Conservation (phyloP, 2,797 vertebrate species). For the Chrosomus eos region DNA sequence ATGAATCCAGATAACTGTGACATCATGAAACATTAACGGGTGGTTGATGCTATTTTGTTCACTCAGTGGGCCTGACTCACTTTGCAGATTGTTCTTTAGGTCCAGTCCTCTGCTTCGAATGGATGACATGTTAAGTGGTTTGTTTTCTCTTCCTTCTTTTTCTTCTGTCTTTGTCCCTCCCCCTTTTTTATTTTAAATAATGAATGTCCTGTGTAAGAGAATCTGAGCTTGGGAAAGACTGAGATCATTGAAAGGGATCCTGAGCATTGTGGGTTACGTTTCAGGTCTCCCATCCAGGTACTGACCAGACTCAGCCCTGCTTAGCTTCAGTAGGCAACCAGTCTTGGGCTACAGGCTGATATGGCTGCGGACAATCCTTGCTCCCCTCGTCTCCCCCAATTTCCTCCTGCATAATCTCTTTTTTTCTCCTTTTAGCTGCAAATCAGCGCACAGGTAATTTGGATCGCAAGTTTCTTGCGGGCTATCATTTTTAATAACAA, state of each 20-base stretch:
- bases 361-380: too few species aligned
- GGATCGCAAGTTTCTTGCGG: too few species aligned
- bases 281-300: not conserved
- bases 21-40: slow-evolving; percentile 11
- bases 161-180: slow-evolving; percentile 18
- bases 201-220: slow-evolving; percentile 58
- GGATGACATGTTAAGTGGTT: slow-evolving; percentile 23
- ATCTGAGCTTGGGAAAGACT: slow-evolving; percentile 45
- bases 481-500: too few species aligned
- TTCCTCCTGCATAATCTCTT: too few species aligned
- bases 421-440: too few species aligned
- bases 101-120: slow-evolving; percentile 6
- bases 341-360: too few species aligned
- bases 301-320: too few species aligned
- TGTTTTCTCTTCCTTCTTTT: slow-evolving; percentile 22
- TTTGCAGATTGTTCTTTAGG: slow-evolving; percentile 9
- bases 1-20: too few species aligned
- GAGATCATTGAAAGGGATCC: slow-evolving; percentile 60
- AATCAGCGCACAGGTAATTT: too few species aligned
- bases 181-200: slow-evolving; percentile 58
- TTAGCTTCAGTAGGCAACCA: too few species aligned
- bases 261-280: slow-evolving; percentile 40
- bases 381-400: too few species aligned
- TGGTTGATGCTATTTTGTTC: not conserved
- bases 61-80: slow-evolving; percentile 11